These are phyloP conservation scores for Tretioscincus oriximinensis DNA, from an alignment of 2,113 vertebrate species.

Conservation along the genomic window DNA sequence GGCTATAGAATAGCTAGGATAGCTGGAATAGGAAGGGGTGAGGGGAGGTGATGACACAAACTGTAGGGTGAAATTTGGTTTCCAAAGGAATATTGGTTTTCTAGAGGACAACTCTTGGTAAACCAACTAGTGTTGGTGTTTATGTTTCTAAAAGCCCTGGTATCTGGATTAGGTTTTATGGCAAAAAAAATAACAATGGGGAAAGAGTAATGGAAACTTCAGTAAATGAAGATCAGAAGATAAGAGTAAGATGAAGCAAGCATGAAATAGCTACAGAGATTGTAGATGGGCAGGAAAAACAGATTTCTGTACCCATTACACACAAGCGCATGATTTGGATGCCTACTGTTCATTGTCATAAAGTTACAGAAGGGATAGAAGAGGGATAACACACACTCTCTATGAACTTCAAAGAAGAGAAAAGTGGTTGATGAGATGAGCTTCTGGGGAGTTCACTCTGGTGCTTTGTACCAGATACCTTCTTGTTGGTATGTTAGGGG, in stretches of 20 bases:
- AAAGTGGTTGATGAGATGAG: no score
- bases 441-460: no score
- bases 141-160: no score
- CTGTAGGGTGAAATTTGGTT: not conserved
- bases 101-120: not conserved
- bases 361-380: no score
- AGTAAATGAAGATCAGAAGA: not conserved
- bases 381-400: no score
- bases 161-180: no score
- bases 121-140: not conserved
- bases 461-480: no score
- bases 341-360: no score
- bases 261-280: slow-evolving; percentile 1
- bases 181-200: no score
- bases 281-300: slow-evolving; percentile 12
- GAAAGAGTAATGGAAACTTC: not conserved
- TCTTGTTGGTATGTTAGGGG: no score
- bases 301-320: not conserved
- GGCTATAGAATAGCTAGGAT: not conserved
- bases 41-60: not conserved
- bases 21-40: not conserved
- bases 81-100: not conserved
- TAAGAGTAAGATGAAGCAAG: not conserved
- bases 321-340: not conserved
- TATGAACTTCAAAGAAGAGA: no score